Evolutionary conservation across 2,797 vertebrate species (phyloP).

Genomic region (Paedocypris micromegethes): DNA sequence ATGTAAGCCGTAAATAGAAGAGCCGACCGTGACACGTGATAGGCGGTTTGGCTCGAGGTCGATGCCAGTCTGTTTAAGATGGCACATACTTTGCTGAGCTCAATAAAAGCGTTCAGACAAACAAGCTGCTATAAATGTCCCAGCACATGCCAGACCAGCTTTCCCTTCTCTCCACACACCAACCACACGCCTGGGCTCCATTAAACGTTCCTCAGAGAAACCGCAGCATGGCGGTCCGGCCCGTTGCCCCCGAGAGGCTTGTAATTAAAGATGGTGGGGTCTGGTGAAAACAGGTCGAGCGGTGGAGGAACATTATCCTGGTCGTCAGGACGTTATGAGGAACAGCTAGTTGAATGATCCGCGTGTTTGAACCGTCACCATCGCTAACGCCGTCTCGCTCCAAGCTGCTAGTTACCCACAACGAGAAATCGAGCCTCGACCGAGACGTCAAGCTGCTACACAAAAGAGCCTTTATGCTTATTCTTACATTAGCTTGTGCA

Average conservation of each 20-base stretch:
- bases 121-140: slow-evolving; percentile 13
- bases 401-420: no score
- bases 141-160: slow-evolving; percentile 30
- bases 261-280: slow-evolving; percentile 52
- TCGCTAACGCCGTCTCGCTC: no score
- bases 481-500: no score
- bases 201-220: neutral
- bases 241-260: slow-evolving; percentile 51
- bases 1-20: no score
- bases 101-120: slow-evolving; percentile 7
- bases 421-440: no score
- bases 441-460: no score
- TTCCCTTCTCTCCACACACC: neutral
- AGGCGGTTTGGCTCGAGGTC: neutral
- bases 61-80: slow-evolving; percentile 1
- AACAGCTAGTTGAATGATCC: no score
- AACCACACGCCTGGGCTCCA: neutral
- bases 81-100: slow-evolving; percentile 28
- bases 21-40: no score
- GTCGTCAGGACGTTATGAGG: no score
- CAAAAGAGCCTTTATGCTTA: no score
- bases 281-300: slow-evolving; percentile 43
- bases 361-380: slow-evolving; percentile 25
- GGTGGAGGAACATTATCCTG: slow-evolving; percentile 3
- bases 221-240: slow-evolving; percentile 54